phyloP scores from a whole-genome alignment of 2,113 vertebrate genomes.

The Dendrocopos noguchii region DNA sequence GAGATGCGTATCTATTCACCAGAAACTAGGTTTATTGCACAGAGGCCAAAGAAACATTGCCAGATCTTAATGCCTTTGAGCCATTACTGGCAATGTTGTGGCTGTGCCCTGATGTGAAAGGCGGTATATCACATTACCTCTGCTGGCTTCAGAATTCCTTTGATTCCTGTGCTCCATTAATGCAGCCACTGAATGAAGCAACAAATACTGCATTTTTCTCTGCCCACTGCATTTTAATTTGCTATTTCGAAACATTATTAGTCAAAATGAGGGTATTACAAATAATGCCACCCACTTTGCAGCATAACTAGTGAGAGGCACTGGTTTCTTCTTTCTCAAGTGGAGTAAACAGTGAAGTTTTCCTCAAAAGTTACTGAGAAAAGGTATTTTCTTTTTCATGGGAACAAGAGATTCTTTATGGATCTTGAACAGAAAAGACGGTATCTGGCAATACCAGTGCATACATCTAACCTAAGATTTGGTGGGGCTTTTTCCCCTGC shows the following conservation, averaged over 20 bases:
- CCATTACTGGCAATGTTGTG: not conserved
- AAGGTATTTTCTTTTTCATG: not conserved
- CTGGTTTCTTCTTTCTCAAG: not conserved
- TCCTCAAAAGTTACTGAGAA: not conserved
- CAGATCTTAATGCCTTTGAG: constrained; percentile 8
- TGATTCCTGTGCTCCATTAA: not conserved
- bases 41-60: not conserved
- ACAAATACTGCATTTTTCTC: not conserved
- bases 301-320: not conserved
- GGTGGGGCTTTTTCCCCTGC: no score
- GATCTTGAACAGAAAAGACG: not conserved
- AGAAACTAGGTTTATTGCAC: not conserved
- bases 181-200: not conserved
- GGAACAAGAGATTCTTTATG: not conserved
- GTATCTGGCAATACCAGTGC: not conserved
- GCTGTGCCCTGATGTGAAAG: not conserved
- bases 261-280: not conserved
- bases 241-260: not conserved
- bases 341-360: not conserved
- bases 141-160: not conserved
- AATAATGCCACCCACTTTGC: not conserved
- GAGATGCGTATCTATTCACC: not conserved
- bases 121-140: not conserved
- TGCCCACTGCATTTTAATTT: not conserved
- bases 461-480: not conserved